These are phyloP conservation scores for Agriopis leucophaearia DNA, from an alignment of 2,888 invertebrate species.

Conservation along the genomic window DNA sequence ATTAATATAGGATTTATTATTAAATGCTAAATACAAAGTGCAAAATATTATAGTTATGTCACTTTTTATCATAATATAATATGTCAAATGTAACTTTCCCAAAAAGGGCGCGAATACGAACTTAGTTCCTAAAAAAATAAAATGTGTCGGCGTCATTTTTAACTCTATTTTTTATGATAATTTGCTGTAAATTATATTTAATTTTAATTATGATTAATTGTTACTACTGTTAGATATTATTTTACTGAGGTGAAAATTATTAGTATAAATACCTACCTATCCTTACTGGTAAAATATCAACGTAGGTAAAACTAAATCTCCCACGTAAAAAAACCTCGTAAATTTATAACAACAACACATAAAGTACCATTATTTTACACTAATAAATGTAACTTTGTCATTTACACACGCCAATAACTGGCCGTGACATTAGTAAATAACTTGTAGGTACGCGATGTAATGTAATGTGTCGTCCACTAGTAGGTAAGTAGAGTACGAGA, in stretches of 20 bases:
- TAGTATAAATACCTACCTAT: neutral
- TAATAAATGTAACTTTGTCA: conserved; percentile 22
- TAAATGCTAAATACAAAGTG: conserved; percentile 52
- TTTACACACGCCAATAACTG: conserved; percentile 8
- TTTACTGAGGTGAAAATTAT: too few relatives aligned
- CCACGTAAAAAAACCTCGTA: neutral
- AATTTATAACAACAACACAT: neutral
- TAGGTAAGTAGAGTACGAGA: conserved; percentile 23
- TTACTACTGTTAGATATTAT: too few relatives aligned
- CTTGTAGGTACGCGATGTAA: conserved; percentile 16
- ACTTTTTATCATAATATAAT: neutral
- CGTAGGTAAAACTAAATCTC: neutral
- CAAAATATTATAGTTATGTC: neutral
- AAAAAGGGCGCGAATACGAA: neutral
- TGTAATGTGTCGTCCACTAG: conserved; percentile 19
- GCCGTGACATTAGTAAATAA: conserved; percentile 27
- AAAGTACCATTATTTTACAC: conserved; percentile 6
- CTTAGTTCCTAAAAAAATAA: conserved; percentile 13
- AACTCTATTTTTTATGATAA: neutral
- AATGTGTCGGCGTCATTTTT: too few relatives aligned
- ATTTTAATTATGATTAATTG: too few relatives aligned
- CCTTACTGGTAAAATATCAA: neutral
- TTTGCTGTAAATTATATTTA: conserved; percentile 23
- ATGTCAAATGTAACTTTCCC: neutral
- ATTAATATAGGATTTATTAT: conserved; percentile 56